Percentiles rank a stretch among this genome's conserved stretches.
These are phyloP conservation scores for Hirudinaria manillensis DNA, from an alignment of 2,888 invertebrate species.

Conservation along the genomic window DNA sequence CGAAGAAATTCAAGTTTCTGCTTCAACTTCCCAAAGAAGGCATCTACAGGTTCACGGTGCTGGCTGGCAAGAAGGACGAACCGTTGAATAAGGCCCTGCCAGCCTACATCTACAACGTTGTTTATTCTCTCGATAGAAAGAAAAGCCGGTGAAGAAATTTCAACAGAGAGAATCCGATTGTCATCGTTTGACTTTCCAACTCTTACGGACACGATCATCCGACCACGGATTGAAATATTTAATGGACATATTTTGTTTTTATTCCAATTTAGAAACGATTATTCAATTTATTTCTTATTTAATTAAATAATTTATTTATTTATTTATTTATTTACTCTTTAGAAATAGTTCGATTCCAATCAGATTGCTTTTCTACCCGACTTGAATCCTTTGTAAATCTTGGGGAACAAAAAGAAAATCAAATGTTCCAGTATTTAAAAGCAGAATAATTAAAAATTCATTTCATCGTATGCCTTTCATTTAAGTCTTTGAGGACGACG, in stretches of 20 bases:
- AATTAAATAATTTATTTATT: no score
- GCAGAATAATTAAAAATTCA: no score
- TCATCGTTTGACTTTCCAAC: slow-evolving; percentile 5
- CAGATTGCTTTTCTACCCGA: no score
- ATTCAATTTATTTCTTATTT: not conserved
- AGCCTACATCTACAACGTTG: slow-evolving; percentile 50
- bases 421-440: no score
- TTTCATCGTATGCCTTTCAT: no score
- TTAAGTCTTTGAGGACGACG: no score
- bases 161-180: slow-evolving; percentile 31
- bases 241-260: no score
- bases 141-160: slow-evolving; percentile 34
- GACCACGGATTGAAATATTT: no score
- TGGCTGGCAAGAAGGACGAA: slow-evolving; percentile 46
- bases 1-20: slow-evolving; percentile 40
- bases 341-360: no score
- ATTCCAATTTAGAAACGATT: not conserved
- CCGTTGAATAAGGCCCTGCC: slow-evolving; percentile 45
- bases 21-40: slow-evolving; percentile 46
- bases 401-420: no score
- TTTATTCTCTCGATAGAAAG: slow-evolving; percentile 38
- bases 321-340: no score
- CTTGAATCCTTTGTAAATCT: no score
- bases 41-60: slow-evolving; percentile 50
- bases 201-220: not conserved